These are phyloP conservation scores for Lycaena phlaeas DNA, from an alignment of 2,888 invertebrate genomes.

Conservation along the genomic window DNA sequence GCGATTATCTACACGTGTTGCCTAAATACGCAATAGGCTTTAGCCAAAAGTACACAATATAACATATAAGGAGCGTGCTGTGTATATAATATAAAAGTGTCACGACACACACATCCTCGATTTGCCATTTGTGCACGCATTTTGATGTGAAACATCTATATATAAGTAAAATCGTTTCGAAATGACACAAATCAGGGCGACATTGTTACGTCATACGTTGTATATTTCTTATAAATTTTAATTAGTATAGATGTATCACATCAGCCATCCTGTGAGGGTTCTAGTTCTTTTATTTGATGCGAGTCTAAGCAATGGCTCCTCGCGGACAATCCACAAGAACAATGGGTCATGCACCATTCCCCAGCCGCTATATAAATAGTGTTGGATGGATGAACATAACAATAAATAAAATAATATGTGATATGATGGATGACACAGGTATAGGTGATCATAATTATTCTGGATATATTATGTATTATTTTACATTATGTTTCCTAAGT, in stretches of 20 bases:
- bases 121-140: too few relatives aligned
- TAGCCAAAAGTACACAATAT: conserved; percentile 3
- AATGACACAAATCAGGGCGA: too few relatives aligned
- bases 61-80: conserved; percentile 2
- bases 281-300: too few relatives aligned
- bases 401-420: conserved; percentile 39
- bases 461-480: conserved; percentile 22
- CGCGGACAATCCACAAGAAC: conserved; percentile 1
- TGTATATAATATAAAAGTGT: not conserved
- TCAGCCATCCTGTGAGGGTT: too few relatives aligned
- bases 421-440: conserved; percentile 55
- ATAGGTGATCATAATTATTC: conserved; percentile 37
- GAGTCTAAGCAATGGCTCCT: not conserved
- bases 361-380: conserved; percentile 67
- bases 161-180: too few relatives aligned
- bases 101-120: not conserved
- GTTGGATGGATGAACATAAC: conserved; percentile 62
- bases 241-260: too few relatives aligned
- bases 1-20: conserved; percentile 2
- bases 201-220: too few relatives aligned
- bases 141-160: too few relatives aligned
- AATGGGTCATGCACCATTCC: conserved; percentile 61
- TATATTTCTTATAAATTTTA: too few relatives aligned
- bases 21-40: not conserved
- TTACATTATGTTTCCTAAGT: conserved; percentile 23